phyloP scores from a whole-genome alignment of 1,140 invertebrate species.

The Cotesia typhae region DNA sequence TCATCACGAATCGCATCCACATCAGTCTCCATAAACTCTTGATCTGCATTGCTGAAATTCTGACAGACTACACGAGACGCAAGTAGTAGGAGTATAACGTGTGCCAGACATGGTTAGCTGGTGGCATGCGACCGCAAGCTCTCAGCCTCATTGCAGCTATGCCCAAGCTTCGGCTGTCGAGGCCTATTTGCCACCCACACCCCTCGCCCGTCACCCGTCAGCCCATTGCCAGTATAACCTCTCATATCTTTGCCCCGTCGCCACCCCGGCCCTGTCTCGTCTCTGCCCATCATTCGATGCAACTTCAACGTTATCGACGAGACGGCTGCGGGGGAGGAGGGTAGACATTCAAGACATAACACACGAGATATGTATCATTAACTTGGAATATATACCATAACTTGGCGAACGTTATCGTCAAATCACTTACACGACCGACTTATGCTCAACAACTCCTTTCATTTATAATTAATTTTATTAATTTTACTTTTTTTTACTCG shows the following conservation, averaged over 20 bases:
- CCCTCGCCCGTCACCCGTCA: not conserved
- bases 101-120: constrained; percentile 56
- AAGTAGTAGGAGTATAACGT: constrained; percentile 35
- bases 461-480: not conserved
- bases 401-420: constrained; percentile 42
- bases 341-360: constrained; percentile 61
- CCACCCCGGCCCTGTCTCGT: constrained; percentile 8
- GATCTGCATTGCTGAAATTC: constrained; percentile 19
- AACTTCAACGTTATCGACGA: constrained; percentile 2
- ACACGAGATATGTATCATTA: constrained; percentile 62
- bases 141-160: constrained; percentile 62
- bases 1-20: no score
- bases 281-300: no score
- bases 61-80: constrained; percentile 16
- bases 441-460: constrained; percentile 35
- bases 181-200: constrained; percentile 26
- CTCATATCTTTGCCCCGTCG: not conserved
- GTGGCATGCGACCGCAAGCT: constrained; percentile 62
- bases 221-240: constrained; percentile 24
- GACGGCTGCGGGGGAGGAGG: constrained; percentile 30
- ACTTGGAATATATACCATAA: constrained; percentile 43
- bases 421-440: constrained; percentile 34
- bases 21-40: not conserved
- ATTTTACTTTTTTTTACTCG: no score
- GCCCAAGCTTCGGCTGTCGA: constrained; percentile 40